These are phyloP conservation scores for Spheniscus mendiculus DNA, from an alignment of 2,113 vertebrate genomes.

Conservation along the genomic window DNA sequence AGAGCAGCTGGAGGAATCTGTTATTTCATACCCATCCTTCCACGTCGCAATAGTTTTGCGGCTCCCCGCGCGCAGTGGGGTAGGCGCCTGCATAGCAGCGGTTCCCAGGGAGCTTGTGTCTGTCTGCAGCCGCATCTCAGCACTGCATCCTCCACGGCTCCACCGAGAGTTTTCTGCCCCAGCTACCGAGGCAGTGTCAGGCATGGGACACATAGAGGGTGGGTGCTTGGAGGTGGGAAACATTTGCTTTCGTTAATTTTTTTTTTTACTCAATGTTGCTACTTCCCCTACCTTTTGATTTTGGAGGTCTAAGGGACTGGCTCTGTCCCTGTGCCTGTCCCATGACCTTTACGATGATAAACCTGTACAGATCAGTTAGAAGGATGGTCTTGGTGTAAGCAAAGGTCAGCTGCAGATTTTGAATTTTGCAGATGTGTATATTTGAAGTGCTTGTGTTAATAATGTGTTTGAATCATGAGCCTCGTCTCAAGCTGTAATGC, in stretches of 20 bases:
- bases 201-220: not conserved
- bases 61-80: accelerated
- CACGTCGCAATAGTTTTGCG: not conserved
- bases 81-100: not conserved
- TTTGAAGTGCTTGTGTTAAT: not conserved
- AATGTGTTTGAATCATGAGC: not conserved
- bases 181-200: not conserved
- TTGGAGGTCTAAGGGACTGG: too few relatives aligned
- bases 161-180: not conserved
- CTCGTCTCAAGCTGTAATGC: not conserved
- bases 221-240: not conserved
- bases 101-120: not conserved
- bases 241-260: not conserved
- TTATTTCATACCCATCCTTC: not conserved
- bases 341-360: not conserved
- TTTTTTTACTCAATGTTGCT: not conserved
- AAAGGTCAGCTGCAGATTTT: not conserved
- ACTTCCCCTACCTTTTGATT: not conserved
- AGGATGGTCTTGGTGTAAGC: not conserved
- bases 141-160: accelerated
- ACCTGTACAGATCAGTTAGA: not conserved
- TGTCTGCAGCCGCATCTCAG: not conserved
- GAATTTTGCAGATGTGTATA: accelerated
- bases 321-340: not conserved
- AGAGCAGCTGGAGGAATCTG: constrained; percentile 58